Conservation (phyloP, 1,140 invertebrate genomes). For the Philopotamus ludificatus region DNA sequence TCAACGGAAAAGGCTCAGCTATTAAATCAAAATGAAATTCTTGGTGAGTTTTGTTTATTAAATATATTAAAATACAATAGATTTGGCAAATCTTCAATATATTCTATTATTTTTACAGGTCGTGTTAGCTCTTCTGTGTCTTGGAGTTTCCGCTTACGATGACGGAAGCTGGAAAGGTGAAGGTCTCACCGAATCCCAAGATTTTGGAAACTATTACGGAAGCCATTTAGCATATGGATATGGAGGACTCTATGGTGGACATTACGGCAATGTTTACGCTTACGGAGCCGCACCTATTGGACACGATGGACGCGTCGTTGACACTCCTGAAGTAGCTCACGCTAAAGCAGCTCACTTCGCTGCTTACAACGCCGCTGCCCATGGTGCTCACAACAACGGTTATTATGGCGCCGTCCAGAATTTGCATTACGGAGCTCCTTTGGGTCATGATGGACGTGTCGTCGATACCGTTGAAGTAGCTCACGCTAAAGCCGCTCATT, state of each 20-base stretch:
- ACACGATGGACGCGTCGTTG: too few species aligned
- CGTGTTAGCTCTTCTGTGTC: constrained; percentile 10
- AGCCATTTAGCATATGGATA: too few species aligned
- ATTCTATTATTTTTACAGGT: constrained; percentile 2
- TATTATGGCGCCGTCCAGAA: background rate
- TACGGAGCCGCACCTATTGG: background rate
- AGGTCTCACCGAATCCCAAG: constrained; percentile 23
- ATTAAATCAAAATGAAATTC: constrained; percentile 13
- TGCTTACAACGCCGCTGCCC: background rate
- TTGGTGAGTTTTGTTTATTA: too few species aligned
- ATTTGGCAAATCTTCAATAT: background rate
- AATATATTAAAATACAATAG: too few species aligned
- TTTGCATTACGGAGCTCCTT: constrained; percentile 13
- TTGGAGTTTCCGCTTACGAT: background rate
- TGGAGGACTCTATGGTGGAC: constrained; percentile 2
- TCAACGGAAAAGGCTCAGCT: constrained; percentile 13
- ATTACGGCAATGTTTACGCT: background rate
- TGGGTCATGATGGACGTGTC: constrained; percentile 26
- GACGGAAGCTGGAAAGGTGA: constrained; percentile 21
- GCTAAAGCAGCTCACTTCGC: too few species aligned
- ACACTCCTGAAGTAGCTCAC: too few species aligned
- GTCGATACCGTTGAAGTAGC: constrained; percentile 28
- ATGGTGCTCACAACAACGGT: constrained; percentile 3
- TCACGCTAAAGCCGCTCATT: constrained; percentile 10
- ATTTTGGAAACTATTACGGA: too few species aligned